Evolutionary conservation across 92 coral and sea anemone genomes (phyloP), one percentile per base, ranked within the genome.

Genomic region (Epizoanthus stellaris): DNA sequence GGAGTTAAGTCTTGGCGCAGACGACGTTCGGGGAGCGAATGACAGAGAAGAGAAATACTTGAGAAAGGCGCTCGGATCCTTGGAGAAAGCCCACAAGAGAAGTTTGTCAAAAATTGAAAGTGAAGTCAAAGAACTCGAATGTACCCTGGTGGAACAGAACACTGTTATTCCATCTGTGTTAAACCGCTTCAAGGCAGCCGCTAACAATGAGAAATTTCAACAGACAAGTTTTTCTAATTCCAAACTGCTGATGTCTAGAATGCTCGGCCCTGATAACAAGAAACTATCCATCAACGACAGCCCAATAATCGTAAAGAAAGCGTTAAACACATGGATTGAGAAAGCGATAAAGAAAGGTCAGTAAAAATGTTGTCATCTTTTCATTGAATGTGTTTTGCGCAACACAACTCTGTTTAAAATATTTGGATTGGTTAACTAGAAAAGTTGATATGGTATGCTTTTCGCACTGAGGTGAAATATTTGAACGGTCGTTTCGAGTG

Each of bases 241-340:
- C 38, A 75, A 53, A 75, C 3, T 30, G 45, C 49, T 30, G 21
- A 34, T 45, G 16, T 34, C 45, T 9, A 21, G 65, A 20, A n/a
- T 43, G 23, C 59, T 72, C n/a, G 77, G 59, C 17, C 23, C 23
- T 23, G 60, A 47, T 40, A n/a, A 72, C 59, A 49, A 15, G 16
- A 72, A 21, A 47, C 21, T 72, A 4, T 72, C 77, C 13, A 72
- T 40, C 39, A 30, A 72, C 3, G 14, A 15, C 57, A 49, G 52
- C 77, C 3, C 58, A 17, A 72, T 16, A 8, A 25, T 7, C 3
- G 73, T 68, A 2, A 68, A 38, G 21, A 68, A 39, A 68, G 52
- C 73, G 15, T 68, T 68, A 68, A 68, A 68, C 52, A 68, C 3
- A 19, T 68, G 73, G 73, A 68, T 68, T 38, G 73, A 68, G 52